Percentiles rank a stretch among this genome's conserved stretches.
These are phyloP conservation scores for Brachyptera putata DNA, from an alignment of 2,888 invertebrate genomes.

Conservation along the genomic window DNA sequence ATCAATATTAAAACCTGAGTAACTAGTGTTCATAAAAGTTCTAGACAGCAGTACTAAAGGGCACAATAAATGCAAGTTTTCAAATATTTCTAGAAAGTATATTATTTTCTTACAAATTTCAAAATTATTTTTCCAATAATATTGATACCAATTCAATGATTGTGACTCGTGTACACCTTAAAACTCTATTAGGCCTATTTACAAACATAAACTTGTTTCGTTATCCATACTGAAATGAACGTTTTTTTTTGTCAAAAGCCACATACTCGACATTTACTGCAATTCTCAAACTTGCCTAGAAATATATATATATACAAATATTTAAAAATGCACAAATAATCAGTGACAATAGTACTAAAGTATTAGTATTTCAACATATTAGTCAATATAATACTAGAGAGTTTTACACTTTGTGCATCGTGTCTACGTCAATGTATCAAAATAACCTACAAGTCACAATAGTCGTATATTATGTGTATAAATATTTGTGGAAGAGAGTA, in stretches of 20 bases:
- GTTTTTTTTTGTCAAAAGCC: background rate
- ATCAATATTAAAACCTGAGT: background rate
- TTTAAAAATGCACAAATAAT: background rate
- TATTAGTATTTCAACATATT: constrained; percentile 15
- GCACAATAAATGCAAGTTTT: no score
- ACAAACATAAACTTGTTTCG: constrained; percentile 9
- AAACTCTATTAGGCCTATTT: constrained; percentile 20
- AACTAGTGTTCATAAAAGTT: no score
- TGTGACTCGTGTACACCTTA: background rate
- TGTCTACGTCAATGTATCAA: constrained; percentile 31
- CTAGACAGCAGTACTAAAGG: no score
- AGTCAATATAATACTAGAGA: constrained; percentile 22
- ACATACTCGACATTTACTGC: background rate
- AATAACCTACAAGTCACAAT: constrained; percentile 26
- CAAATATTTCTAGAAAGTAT: no score
- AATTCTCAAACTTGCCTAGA: background rate
- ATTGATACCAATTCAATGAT: constrained; percentile 15
- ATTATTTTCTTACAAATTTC: background rate
- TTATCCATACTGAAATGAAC: no score
- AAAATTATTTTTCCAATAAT: background rate
- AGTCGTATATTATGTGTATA: constrained; percentile 15
- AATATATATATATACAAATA: no score
- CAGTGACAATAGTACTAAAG: constrained; percentile 3
- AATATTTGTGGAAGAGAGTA: constrained; percentile 19
- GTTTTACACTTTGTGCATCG: constrained; percentile 25